A percentile compares a stretch with the other conserved stretches of the same genome.
phyloP scores from a whole-genome alignment of 2,113 vertebrate species.

The Psophia crepitans region DNA sequence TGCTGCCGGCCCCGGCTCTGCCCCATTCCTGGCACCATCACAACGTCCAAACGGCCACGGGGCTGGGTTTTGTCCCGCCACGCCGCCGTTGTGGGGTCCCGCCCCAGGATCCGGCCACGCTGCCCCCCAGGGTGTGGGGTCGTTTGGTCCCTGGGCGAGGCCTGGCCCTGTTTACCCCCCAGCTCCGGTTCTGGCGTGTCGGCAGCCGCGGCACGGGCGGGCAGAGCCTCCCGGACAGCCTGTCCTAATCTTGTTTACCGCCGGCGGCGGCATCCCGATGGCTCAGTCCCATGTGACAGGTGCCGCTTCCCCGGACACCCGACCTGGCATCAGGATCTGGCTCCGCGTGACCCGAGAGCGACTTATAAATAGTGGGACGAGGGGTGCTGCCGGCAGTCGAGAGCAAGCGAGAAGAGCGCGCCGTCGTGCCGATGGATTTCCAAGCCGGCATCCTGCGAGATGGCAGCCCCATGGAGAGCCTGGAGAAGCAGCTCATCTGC shows the following conservation, averaged over 20 bases:
- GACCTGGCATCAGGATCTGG: background rate
- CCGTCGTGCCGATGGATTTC: slow-evolving; percentile 67
- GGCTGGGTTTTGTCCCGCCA: rapidly evolving
- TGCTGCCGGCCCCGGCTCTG: rapidly evolving
- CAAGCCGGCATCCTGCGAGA: slow-evolving; percentile 74
- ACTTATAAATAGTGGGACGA: slow-evolving; percentile 72
- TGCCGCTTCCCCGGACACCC: slow-evolving; percentile 63
- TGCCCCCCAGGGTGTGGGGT: rapidly evolving
- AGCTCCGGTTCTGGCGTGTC: background rate
- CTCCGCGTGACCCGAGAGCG: slow-evolving; percentile 58
- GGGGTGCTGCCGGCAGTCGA: background rate
- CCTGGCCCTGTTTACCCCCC: background rate
- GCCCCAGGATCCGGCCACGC: background rate
- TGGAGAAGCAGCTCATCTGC: slow-evolving; percentile 97
- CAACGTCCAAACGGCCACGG: rapidly evolving
- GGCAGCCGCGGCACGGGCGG: background rate
- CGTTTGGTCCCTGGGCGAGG: rapidly evolving
- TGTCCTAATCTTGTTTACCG: slow-evolving; percentile 76
- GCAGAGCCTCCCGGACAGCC: slow-evolving; percentile 48
- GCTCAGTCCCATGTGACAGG: slow-evolving; percentile 70
- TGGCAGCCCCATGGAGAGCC: slow-evolving; percentile 85
- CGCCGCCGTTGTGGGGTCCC: background rate
- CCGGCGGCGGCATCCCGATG: background rate
- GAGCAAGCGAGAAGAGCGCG: background rate
- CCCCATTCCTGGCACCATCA: background rate